Percentiles rank a stretch among this genome's conserved stretches.
These are phyloP conservation scores for Actinia equina DNA, from an alignment of 64 coral and sea anemone genomes.

Conservation along the genomic window DNA sequence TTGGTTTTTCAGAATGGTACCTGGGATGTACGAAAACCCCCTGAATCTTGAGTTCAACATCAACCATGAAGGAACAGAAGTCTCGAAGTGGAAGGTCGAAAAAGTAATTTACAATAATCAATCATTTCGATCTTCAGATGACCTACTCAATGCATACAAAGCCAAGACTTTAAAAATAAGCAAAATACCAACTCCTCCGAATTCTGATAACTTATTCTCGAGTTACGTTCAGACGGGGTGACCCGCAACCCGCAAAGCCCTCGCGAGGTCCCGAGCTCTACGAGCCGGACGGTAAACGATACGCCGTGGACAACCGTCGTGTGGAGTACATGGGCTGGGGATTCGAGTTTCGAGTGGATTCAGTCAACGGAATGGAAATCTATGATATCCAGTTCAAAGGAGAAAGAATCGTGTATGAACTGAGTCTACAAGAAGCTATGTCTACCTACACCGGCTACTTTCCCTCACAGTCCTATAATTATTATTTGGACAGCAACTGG, in stretches of 20 bases:
- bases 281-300: slow-evolving; percentile 71
- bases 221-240: slow-evolving; percentile 38
- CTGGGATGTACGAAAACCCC: slow-evolving; percentile 46
- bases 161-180: slow-evolving; percentile 20
- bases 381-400: slow-evolving; percentile 66
- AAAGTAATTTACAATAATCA: slow-evolving; percentile 75
- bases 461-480: slow-evolving; percentile 33
- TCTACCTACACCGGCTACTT: slow-evolving; percentile 56
- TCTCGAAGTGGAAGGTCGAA: slow-evolving; percentile 56
- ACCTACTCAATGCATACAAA: slow-evolving; percentile 50
- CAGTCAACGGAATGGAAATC: slow-evolving; percentile 49
- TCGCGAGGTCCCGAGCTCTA: slow-evolving; percentile 48
- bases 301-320: slow-evolving; percentile 46
- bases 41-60: slow-evolving; percentile 49
- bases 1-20: slow-evolving; percentile 22
- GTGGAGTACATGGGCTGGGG: slow-evolving; percentile 76
- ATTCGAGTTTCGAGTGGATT: slow-evolving; percentile 54
- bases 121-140: slow-evolving; percentile 41
- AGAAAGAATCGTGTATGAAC: slow-evolving; percentile 59
- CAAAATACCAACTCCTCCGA: slow-evolving; percentile 20
- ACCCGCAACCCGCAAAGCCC: slow-evolving; percentile 40
- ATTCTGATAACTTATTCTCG: slow-evolving; percentile 21
- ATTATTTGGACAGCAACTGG: slow-evolving; percentile 64
- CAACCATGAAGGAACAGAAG: slow-evolving; percentile 54
- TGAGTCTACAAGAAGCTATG: slow-evolving; percentile 61